Percentiles rank a stretch among this genome's conserved stretches.
These are phyloP conservation scores for Pelodiscus sinensis DNA, from an alignment of 2,113 vertebrate genomes.

Conservation along the genomic window DNA sequence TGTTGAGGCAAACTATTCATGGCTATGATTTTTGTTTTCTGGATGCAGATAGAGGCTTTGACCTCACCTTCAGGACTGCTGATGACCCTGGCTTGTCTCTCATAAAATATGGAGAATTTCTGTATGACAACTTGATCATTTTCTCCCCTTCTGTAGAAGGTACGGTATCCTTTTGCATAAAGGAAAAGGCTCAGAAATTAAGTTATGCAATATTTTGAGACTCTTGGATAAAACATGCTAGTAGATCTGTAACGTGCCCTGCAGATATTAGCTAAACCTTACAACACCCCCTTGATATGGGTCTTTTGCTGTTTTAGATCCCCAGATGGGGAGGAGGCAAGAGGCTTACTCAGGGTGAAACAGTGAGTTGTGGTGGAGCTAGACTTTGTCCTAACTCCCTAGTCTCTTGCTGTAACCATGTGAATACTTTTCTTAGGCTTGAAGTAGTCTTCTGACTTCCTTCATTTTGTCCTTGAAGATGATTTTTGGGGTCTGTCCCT, in stretches of 20 bases:
- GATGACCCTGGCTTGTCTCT: conserved; percentile 93
- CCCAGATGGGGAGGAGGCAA: neutral
- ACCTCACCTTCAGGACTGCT: conserved; percentile 91
- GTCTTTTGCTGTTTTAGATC: neutral
- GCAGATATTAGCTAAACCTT: neutral
- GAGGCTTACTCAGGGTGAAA: neutral
- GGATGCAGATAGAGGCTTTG: conserved; percentile 90
- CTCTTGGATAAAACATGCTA: neutral
- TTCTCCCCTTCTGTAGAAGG: conserved; percentile 97
- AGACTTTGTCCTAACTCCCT: accelerated
- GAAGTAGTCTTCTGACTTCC: neutral
- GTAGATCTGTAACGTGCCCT: neutral
- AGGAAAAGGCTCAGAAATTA: neutral
- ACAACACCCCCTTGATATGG: neutral
- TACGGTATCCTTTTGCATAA: conserved; percentile 12
- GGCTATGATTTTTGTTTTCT: neutral
- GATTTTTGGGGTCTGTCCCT: neutral
- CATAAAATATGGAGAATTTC: conserved; percentile 96
- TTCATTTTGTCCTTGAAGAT: neutral
- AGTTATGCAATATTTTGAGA: neutral
- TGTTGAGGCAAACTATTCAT: accelerated
- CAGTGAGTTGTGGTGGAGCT: too few species aligned
- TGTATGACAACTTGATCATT: conserved; percentile 93
- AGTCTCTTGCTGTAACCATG: accelerated
- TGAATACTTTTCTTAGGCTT: neutral